Evolutionary conservation across 2,113 vertebrate species (phyloP), one percentile per base, ranked within the genome.

Genomic region (Chroicocephalus ridibundus): DNA sequence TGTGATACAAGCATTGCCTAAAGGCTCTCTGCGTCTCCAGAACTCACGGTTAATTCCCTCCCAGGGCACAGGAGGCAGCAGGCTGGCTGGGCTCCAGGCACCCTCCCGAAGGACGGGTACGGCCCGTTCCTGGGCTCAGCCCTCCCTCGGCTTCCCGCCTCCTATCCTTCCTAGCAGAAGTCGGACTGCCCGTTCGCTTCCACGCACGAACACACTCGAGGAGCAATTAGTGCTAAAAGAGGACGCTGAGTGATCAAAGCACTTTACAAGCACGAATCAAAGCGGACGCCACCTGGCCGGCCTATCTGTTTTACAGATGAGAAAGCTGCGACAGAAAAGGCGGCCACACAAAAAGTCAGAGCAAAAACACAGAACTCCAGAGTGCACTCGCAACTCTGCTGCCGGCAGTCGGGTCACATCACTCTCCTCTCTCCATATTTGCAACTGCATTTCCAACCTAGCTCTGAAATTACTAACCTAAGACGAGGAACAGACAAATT

Each of bases 91-190:
- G 58, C 29, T 91, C 47, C 86, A 89, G 74, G n/a, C 49, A 65
- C 12, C 24, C n/a, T 71, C 18, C 42, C 0, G 0, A 74, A 88
- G 31, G 15, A 10, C 0, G 13, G 71, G 40, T 49, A 70, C 17
- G 1, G 19, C 5, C 42, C 64, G 70, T 69, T 69, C 70, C 77
- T 34, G 62, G 55, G 64, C 47, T 91, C 61, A 83, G 86, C 49
- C 46, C 42, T 77, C 70, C 47, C 81, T 66, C 8, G 6, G 46
- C 71, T 46, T 78, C 62, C 82, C 75, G 58, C 4, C 1, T 47
- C 71, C 75, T 27, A 78, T 68, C 72, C 46, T 66, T 55, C 58
- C 34, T 25, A 83, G 80, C 55, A 60, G 26, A 76, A 61, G 62
- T 9, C 1, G 6, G 51, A 71, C 60, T 74, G 92, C 31, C 58